Evolutionary conservation across 2,113 vertebrate genomes (phyloP).

Genomic region (Mystacornis crossleyi): DNA sequence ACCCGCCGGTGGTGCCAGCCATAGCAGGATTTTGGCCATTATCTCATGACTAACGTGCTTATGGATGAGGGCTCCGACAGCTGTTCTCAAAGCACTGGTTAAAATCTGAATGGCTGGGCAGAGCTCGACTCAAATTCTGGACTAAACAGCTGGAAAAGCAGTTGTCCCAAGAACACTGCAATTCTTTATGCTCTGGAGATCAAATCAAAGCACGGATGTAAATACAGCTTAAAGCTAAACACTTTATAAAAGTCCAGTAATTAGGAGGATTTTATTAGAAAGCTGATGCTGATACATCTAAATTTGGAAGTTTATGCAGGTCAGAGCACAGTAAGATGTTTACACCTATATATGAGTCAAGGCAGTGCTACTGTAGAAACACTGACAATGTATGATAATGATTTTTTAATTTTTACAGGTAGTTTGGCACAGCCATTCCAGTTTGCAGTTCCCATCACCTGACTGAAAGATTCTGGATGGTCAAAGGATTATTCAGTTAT

Average conservation of each 20-base stretch:
- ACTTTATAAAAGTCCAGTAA: not conserved
- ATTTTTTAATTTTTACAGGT: not conserved
- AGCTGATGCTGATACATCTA: not conserved
- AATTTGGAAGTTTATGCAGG: not conserved
- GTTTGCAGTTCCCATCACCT: not conserved
- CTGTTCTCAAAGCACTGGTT: not conserved
- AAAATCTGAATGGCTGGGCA: not conserved
- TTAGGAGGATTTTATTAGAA: not conserved
- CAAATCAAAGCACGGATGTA: not conserved
- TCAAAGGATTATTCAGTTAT: not conserved
- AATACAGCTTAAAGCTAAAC: not conserved
- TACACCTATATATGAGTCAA: not conserved
- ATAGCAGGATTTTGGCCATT: not conserved
- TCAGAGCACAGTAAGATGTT: not conserved
- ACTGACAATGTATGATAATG: rapidly evolving
- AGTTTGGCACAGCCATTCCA: not conserved
- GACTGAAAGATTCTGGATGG: not conserved
- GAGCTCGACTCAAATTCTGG: not conserved
- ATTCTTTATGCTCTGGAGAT: not conserved
- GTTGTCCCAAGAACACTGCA: not conserved
- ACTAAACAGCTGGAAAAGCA: not conserved
- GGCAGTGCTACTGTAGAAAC: not conserved
- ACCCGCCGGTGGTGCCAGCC: not conserved
- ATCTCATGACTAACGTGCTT: not conserved
- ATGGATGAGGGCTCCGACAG: not conserved